These are phyloP conservation scores for Gymnoscopelus braueri DNA, from an alignment of 2,797 vertebrate species.

Conservation along the genomic window DNA sequence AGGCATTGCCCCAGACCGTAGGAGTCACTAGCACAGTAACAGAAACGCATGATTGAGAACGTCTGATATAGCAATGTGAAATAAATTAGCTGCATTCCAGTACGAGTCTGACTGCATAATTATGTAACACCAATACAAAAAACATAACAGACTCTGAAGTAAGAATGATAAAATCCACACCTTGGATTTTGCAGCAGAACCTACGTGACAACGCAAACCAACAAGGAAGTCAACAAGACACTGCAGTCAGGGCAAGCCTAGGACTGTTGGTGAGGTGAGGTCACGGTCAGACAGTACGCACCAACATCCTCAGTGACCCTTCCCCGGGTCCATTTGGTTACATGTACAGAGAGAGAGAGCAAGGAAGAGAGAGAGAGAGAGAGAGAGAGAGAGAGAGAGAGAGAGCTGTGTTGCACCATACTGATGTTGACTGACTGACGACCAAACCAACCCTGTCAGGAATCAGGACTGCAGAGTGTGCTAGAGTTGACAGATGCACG, in stretches of 20 bases:
- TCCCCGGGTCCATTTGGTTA: no score
- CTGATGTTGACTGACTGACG: conserved; percentile 73
- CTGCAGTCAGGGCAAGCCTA: conserved; percentile 19
- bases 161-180: conserved; percentile 15
- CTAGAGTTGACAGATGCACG: conserved; percentile 48
- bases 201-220: conserved; percentile 26
- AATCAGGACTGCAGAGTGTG: conserved; percentile 55
- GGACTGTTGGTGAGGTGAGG: conserved; percentile 40
- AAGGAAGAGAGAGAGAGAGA: conserved; percentile 30
- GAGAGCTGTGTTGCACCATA: conserved; percentile 34
- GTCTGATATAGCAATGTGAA: no score
- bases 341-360: neutral
- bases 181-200: neutral
- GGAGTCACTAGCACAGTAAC: no score
- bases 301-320: no score
- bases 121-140: no score
- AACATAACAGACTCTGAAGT: neutral
- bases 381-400: conserved; percentile 15
- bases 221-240: conserved; percentile 34
- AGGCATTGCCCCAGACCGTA: no score
- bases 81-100: no score
- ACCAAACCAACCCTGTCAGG: conserved; percentile 70
- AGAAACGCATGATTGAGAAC: no score
- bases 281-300: neutral
- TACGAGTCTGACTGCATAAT: no score